Conservation (phyloP, 2,113 vertebrate species). For the Rynchops niger region DNA sequence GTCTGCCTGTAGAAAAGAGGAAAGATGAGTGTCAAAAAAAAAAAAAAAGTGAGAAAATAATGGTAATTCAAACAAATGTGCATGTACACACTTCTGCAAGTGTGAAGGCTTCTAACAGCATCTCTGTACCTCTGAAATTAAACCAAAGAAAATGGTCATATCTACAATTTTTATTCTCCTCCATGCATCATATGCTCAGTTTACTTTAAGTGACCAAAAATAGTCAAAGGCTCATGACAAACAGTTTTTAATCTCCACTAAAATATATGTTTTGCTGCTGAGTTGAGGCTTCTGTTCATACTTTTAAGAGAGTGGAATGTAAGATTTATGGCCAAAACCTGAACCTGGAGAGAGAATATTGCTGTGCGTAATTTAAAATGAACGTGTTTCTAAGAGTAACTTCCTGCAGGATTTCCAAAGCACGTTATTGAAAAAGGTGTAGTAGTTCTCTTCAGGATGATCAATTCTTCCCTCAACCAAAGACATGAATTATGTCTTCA, state of each 20-base stretch:
- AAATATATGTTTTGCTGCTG: not conserved
- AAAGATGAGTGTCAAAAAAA: not conserved
- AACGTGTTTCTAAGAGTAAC: not conserved
- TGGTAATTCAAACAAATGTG: not conserved
- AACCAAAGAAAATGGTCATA: not conserved
- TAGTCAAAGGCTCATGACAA: not conserved
- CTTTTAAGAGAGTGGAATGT: not conserved
- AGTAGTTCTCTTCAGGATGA: not conserved
- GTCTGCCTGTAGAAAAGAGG: not conserved
- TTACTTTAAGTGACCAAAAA: not conserved
- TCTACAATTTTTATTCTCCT: not conserved
- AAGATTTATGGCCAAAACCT: not conserved
- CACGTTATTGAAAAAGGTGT: not conserved
- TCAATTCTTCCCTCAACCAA: not conserved
- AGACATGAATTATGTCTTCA: not conserved
- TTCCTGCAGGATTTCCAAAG: conserved; percentile 2
- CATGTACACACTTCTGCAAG: not conserved
- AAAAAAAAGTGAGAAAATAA: not conserved
- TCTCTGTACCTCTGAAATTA: not conserved
- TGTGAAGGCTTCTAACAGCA: not conserved
- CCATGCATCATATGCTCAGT: not conserved
- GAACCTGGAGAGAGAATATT: not conserved
- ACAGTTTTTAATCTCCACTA: not conserved
- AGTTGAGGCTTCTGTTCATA: not conserved
- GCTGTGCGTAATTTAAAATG: not conserved